Conservation (phyloP, 1,140 invertebrate genomes). For the Papilio glaucus region DNA sequence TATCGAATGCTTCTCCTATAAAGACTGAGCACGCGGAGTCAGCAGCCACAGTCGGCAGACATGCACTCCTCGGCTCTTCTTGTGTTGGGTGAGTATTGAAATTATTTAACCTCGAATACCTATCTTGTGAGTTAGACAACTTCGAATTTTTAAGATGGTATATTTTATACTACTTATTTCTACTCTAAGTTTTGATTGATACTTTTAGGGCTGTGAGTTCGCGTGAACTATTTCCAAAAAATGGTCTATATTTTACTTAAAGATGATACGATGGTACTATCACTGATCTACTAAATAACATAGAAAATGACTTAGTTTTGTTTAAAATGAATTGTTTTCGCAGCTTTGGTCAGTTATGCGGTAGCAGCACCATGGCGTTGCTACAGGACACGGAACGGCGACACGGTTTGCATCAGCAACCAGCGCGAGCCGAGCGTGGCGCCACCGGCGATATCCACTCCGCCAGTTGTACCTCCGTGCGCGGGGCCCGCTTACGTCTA, state of each 20-base stretch:
- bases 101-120: background rate
- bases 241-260: too few species aligned
- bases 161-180: too few species aligned
- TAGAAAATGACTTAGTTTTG: too few species aligned
- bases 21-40: background rate
- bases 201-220: too few species aligned
- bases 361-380: constrained; percentile 63
- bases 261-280: too few species aligned
- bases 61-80: constrained; percentile 24
- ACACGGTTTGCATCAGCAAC: constrained; percentile 53
- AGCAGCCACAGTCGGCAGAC: constrained; percentile 9
- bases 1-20: background rate
- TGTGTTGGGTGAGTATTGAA: constrained; percentile 15
- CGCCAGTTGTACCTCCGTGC: constrained; percentile 46
- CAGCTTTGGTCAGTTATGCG: constrained; percentile 55
- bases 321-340: background rate
- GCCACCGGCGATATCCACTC: constrained; percentile 47
- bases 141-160: background rate
- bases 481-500: constrained; percentile 48
- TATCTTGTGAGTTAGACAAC: too few species aligned
- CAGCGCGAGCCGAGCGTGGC: constrained; percentile 44
- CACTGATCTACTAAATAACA: too few species aligned
- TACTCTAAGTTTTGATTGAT: too few species aligned
- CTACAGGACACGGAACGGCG: constrained; percentile 50
- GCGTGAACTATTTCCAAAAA: too few species aligned